Base-by-base conservation (phyloP, 2,797 vertebrate species). In the Leptodactylus fallax region DNA sequence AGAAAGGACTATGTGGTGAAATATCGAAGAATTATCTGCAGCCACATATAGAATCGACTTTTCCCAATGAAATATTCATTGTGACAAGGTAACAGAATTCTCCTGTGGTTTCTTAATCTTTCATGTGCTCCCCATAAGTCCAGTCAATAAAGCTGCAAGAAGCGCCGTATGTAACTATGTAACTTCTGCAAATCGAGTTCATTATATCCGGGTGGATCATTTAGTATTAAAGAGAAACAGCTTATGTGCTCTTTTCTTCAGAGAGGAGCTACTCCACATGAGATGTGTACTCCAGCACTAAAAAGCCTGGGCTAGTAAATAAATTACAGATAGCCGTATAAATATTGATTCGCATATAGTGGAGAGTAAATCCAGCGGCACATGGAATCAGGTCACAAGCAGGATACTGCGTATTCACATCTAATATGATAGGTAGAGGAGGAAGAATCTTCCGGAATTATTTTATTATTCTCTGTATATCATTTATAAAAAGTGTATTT, bases 341-440 rank as follows among this genome's bases (percentile, higher is more conserved):
- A 88, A 88, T 88, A 88, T 85, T 88, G 83, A 88, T 88, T 85
- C 63, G 21, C 67, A 88, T 84, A 63, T 78, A 76, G 21, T 53
- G 53, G 78, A 81, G 47, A 80, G 19, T 53, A 85, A 47, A 84
- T 27, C 71, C 71, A n/a, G 12, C 47, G 47, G 80, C 21, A 51
- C 47, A 23, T 55, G 23, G 81, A 87, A 77, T 61, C 71, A 87
- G 80, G 86, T 87, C 86, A 82, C 21, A 9, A 21, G 60, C 11
- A 12, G 19, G 12, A 47, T 12, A 7, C 9, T 14, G n/a, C 7
- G 14, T 4, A 49, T 23, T 76, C 21, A 47, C 36, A 4, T 1
- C 36, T 36, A 36, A 36, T 36, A 36, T 36, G 36, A 36, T 36
- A 36, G 36, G 36, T 36, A 36, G 36, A 36, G 36, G 36, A 36